These are phyloP conservation scores for Cotesia glomerata DNA, from an alignment of 1,140 invertebrate species.

Conservation along the genomic window DNA sequence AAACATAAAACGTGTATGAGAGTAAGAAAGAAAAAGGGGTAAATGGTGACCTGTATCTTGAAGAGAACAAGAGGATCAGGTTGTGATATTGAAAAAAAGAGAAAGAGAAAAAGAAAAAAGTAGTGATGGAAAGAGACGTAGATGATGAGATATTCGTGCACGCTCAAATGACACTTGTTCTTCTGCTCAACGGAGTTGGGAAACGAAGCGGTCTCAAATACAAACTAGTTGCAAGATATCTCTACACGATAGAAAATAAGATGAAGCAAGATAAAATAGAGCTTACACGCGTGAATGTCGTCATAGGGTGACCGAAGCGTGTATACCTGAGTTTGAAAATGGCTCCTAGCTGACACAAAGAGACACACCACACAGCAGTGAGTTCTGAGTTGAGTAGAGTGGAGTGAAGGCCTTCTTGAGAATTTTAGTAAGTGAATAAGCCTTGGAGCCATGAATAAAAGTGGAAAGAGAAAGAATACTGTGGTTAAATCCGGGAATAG, in stretches of 20 bases:
- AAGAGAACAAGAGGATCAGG: background rate
- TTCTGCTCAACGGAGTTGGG: constrained; percentile 15
- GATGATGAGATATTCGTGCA: background rate
- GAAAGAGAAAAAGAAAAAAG: background rate
- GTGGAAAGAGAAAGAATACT: constrained; percentile 22
- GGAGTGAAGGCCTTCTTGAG: constrained; percentile 33
- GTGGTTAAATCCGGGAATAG: constrained; percentile 40
- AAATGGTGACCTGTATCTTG: background rate
- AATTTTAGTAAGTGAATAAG: constrained; percentile 32
- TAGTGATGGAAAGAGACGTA: background rate
- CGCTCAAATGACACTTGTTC: constrained; percentile 20
- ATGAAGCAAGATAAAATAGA: constrained; percentile 5
- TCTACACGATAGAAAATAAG: constrained; percentile 26
- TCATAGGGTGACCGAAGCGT: constrained; percentile 27
- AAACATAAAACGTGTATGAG: background rate
- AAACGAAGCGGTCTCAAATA: background rate
- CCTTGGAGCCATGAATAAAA: constrained; percentile 19
- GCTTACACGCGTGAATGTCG: constrained; percentile 10
- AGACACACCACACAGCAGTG: constrained; percentile 23
- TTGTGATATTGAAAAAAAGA: background rate
- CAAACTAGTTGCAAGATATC: background rate
- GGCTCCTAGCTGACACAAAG: constrained; percentile 44
- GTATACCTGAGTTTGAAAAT: constrained; percentile 45
- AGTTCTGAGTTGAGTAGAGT: constrained; percentile 2
- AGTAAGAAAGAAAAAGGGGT: constrained; percentile 2